Conservation (phyloP, 2,113 vertebrate species). For the Etheostoma spectabile region DNA sequence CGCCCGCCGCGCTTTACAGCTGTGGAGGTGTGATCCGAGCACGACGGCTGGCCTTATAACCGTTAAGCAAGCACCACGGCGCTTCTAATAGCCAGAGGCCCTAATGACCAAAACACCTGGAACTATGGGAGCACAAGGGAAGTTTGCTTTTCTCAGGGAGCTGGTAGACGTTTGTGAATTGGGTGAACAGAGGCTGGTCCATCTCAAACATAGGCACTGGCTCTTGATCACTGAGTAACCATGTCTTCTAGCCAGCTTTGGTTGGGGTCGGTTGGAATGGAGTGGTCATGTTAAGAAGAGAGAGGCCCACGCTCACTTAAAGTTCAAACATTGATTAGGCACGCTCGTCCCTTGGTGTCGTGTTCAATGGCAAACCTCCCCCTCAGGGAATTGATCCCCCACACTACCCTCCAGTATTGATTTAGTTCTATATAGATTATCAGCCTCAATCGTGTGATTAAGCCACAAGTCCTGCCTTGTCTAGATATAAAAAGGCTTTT, state of each 20-base stretch:
- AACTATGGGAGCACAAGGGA: slow-evolving; percentile 37
- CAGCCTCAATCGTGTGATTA: slow-evolving; percentile 62
- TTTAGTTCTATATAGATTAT: slow-evolving; percentile 76
- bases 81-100: slow-evolving; percentile 71
- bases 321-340: slow-evolving; percentile 82
- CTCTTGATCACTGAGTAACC: slow-evolving; percentile 47
- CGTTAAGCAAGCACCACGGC: slow-evolving; percentile 76
- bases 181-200: slow-evolving; percentile 25
- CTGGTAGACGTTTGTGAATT: slow-evolving; percentile 28
- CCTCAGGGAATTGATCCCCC: slow-evolving; percentile 73
- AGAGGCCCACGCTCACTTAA: slow-evolving; percentile 72
- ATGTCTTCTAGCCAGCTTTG: slow-evolving; percentile 31
- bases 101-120: slow-evolving; percentile 88
- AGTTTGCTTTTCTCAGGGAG: slow-evolving; percentile 62
- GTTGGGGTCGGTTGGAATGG: slow-evolving; percentile 46
- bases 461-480: slow-evolving; percentile 38
- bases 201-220: slow-evolving; percentile 32
- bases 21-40: slow-evolving; percentile 84
- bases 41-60: slow-evolving; percentile 77
- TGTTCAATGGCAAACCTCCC: slow-evolving; percentile 73
- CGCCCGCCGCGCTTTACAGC: slow-evolving; percentile 76
- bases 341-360: slow-evolving; percentile 80
- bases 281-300: slow-evolving; percentile 67
- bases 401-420: slow-evolving; percentile 63
- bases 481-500: slow-evolving; percentile 53